A percentile compares a stretch with the other conserved stretches of the same genome.
Evolutionary conservation across 2,888 invertebrate species (phyloP).

Genomic region (Mythimna impura): DNA sequence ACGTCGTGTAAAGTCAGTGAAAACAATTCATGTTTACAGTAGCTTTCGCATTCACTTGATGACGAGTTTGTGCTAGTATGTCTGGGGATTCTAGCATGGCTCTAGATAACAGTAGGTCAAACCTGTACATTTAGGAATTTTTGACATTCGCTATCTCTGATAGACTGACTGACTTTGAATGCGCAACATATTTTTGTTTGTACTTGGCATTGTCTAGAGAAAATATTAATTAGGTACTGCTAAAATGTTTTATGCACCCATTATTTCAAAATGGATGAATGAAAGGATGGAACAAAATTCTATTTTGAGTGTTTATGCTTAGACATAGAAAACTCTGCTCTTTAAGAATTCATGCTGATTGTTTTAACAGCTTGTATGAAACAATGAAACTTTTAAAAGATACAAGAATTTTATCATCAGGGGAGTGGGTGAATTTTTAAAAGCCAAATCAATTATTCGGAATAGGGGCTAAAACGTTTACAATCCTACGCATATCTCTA

Average conservation of each 20-base stretch:
- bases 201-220: neutral
- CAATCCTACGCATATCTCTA: neutral
- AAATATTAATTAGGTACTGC: too few species aligned
- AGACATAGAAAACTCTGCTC: conserved; percentile 1
- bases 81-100: neutral
- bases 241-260: too few species aligned
- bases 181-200: too few species aligned
- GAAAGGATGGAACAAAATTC: neutral
- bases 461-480: neutral
- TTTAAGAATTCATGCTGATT: neutral
- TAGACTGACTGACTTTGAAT: neutral
- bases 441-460: conserved; percentile 14
- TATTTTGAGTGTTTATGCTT: neutral
- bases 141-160: neutral
- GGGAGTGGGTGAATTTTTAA: conserved; percentile 5
- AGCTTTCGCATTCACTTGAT: neutral
- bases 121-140: neutral
- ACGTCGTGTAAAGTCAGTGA: conserved; percentile 24
- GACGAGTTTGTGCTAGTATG: neutral
- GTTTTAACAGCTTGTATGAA: conserved; percentile 10
- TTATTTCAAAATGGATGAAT: too few species aligned
- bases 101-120: neutral
- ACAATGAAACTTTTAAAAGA: conserved; percentile 24
- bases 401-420: conserved; percentile 36
- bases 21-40: conserved; percentile 33